phyloP scores from a whole-genome alignment of 2,888 invertebrate genomes.

The Chironomus riparius region DNA sequence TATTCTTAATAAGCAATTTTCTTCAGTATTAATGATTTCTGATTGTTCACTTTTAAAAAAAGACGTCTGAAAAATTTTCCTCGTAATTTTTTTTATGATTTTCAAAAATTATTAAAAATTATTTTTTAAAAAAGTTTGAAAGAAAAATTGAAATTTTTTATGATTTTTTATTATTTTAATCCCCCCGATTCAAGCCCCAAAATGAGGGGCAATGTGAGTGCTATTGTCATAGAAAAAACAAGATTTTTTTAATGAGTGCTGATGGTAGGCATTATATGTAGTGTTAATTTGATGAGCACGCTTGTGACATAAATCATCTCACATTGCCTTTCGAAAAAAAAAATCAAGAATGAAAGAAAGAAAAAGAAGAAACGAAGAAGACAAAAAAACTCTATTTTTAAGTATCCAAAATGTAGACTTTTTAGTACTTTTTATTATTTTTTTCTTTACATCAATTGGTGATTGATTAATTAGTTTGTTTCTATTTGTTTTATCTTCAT shows the following conservation, averaged over 20 bases:
- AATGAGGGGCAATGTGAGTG: too few relatives aligned
- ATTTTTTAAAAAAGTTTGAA: not conserved
- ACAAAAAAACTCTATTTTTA: not conserved
- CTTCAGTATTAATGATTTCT: constrained; percentile 27
- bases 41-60: constrained; percentile 15
- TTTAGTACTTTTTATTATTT: not conserved
- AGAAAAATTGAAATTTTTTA: not conserved
- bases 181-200: too few relatives aligned
- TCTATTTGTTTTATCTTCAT: constrained; percentile 35
- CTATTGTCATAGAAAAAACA: too few relatives aligned
- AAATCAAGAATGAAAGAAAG: too few relatives aligned
- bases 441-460: constrained; percentile 16
- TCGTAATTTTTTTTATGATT: not conserved
- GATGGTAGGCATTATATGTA: too few relatives aligned
- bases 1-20: not conserved
- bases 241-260: too few relatives aligned
- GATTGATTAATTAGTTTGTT: constrained; percentile 22
- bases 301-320: constrained; percentile 7
- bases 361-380: too few relatives aligned
- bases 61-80: not conserved
- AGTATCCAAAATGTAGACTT: not conserved
- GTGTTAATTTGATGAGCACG: constrained; percentile 10
- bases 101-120: not conserved
- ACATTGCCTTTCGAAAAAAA: not conserved
- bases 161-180: not conserved